Evolutionary conservation across 2,888 invertebrate genomes (phyloP).

Genomic region (Acanthopleura granulata): DNA sequence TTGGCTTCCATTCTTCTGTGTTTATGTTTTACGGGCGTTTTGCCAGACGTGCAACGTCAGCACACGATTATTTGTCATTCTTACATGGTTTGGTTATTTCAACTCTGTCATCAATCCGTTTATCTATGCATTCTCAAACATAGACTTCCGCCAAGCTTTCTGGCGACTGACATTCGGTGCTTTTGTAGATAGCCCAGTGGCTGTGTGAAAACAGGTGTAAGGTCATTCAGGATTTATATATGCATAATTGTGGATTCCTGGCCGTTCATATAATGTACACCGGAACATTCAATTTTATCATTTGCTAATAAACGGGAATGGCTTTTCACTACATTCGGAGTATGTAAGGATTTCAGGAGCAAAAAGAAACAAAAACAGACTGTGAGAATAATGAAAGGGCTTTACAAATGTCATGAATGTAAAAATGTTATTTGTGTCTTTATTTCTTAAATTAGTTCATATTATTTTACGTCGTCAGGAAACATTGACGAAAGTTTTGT

Average conservation of each 20-base stretch:
- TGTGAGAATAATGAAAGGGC: too few species aligned
- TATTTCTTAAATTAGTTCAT: too few species aligned
- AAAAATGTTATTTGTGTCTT: too few species aligned
- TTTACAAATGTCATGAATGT: too few species aligned
- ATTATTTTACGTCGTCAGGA: too few species aligned
- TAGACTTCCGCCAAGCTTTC: conserved; percentile 72
- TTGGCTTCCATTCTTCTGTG: conserved; percentile 89
- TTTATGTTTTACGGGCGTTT: conserved; percentile 85
- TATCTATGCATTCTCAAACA: conserved; percentile 91
- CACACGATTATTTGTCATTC: conserved; percentile 78
- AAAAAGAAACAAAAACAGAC: too few species aligned
- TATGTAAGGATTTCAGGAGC: too few species aligned
- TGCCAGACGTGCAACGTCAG: conserved; percentile 73
- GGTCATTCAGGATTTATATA: neutral
- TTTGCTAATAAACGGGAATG: too few species aligned
- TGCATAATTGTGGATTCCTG: neutral
- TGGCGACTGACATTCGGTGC: conserved; percentile 81
- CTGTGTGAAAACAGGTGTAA: neutral
- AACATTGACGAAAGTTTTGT: too few species aligned
- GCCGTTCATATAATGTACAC: too few species aligned
- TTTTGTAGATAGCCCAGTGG: neutral
- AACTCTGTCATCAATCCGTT: conserved; percentile 92
- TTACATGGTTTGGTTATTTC: conserved; percentile 91
- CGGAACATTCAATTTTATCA: too few species aligned
- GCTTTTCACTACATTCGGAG: too few species aligned